Evolutionary conservation across 2,888 invertebrate species (phyloP).

Genomic region (Netelia fuscicornis): DNA sequence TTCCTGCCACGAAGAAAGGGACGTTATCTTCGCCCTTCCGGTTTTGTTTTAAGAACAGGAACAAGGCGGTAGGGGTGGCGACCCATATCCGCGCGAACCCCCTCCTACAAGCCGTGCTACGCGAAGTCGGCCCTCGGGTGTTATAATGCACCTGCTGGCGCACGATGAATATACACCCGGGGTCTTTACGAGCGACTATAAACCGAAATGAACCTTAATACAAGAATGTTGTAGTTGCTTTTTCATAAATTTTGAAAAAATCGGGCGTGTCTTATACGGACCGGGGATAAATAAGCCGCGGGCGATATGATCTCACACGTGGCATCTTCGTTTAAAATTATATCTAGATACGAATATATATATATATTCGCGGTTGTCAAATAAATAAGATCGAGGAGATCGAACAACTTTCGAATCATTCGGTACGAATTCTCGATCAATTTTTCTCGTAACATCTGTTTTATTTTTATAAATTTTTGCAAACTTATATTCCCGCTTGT

Average conservation of each 20-base stretch:
- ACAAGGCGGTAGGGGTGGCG: not conserved
- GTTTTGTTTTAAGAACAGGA: slow-evolving; percentile 76
- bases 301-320: not conserved
- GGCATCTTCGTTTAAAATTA: slow-evolving; percentile 1
- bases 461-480: no score
- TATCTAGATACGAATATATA: not conserved
- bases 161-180: slow-evolving; percentile 70
- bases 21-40: slow-evolving; percentile 71
- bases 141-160: slow-evolving; percentile 79
- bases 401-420: not conserved
- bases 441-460: no score
- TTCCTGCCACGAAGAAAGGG: slow-evolving; percentile 14
- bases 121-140: slow-evolving; percentile 57
- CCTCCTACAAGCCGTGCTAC: no score
- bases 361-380: not conserved
- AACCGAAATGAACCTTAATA: slow-evolving; percentile 80
- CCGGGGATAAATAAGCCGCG: not conserved
- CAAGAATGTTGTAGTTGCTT: slow-evolving; percentile 79
- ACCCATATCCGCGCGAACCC: no score
- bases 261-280: slow-evolving; percentile 40
- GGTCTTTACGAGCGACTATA: slow-evolving; percentile 78
- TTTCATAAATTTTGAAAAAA: slow-evolving; percentile 78
- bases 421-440: no score
- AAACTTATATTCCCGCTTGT: no score
- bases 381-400: not conserved